These are phyloP conservation scores for Galbula dea DNA, from an alignment of 2,113 vertebrate genomes.

Conservation along the genomic window DNA sequence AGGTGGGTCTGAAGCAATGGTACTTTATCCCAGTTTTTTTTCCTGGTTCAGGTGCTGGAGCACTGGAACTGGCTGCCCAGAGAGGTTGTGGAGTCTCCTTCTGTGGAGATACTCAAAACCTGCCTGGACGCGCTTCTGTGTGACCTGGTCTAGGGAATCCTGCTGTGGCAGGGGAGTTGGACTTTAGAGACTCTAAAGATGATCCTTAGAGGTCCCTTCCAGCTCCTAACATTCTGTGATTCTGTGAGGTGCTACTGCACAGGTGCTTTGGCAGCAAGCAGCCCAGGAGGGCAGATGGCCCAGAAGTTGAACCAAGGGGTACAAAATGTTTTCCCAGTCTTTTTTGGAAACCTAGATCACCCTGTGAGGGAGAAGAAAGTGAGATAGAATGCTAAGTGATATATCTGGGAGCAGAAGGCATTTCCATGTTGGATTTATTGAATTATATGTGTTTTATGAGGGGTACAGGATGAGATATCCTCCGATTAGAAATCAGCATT, in stretches of 20 bases:
- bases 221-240: no score
- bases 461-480: neutral
- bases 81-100: no score
- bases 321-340: neutral
- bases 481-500: neutral
- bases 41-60: no score
- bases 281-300: fast-evolving
- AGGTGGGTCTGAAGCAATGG: neutral
- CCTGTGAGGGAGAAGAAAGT: neutral
- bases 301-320: neutral
- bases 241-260: neutral
- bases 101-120: no score
- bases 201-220: no score
- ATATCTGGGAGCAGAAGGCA: neutral
- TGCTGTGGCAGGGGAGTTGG: no score
- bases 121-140: no score
- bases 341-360: neutral
- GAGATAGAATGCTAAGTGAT: neutral
- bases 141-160: no score
- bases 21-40: no score
- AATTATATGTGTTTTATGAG: neutral
- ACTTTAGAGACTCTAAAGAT: no score
- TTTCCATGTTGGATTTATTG: neutral
- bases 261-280: fast-evolving
- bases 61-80: no score